Conservation (phyloP, 2,113 vertebrate genomes). For the Odobenus rosmarus region DNA sequence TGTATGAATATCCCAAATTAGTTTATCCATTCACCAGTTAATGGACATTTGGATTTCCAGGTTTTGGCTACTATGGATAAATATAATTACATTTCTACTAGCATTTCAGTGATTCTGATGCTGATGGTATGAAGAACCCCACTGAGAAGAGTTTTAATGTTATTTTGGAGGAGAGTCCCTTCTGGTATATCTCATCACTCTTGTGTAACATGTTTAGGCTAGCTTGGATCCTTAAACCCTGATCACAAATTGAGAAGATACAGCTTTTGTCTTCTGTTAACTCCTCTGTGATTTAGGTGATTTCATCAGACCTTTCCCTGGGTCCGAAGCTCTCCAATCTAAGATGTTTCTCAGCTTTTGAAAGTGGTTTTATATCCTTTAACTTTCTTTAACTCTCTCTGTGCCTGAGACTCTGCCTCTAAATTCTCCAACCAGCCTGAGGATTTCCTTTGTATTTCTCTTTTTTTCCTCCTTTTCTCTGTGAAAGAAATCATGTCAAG, state of each 20-base stretch:
- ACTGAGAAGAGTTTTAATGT: not conserved
- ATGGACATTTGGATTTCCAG: not conserved
- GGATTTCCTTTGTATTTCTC: not conserved
- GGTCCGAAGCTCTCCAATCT: not conserved
- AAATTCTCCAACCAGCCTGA: not conserved
- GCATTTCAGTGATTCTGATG: not conserved
- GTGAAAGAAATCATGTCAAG: slow-evolving; percentile 43
- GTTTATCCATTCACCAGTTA: not conserved
- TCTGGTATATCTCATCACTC: not conserved
- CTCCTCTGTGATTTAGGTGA: not conserved
- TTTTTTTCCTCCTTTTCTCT: not conserved
- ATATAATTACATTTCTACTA: not conserved
- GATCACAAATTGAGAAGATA: not conserved
- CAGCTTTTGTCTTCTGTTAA: not conserved
- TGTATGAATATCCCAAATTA: not conserved
- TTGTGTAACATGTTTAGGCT: not conserved
- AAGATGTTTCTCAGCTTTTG: not conserved
- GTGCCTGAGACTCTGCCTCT: not conserved
- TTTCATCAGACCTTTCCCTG: not conserved
- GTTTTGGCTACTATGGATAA: not conserved
- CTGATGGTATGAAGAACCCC: not conserved
- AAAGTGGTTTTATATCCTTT: not conserved
- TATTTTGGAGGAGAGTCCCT: not conserved
- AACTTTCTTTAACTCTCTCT: not conserved
- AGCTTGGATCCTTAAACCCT: not conserved